Percentiles rank a stretch among this genome's conserved stretches.
phyloP scores from a whole-genome alignment of 2,797 vertebrate genomes.

The Myiotriccus ornatus region DNA sequence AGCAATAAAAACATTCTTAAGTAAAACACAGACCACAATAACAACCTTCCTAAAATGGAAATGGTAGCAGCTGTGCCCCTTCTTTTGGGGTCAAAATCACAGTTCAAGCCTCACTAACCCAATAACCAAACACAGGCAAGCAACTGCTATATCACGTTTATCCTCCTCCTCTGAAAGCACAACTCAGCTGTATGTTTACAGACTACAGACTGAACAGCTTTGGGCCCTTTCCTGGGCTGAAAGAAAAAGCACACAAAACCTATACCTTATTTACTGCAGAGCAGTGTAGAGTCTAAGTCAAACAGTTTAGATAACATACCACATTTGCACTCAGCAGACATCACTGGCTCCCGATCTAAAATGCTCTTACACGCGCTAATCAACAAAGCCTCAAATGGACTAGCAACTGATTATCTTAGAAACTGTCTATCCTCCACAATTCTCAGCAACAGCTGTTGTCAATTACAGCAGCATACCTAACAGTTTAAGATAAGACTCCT shows the following conservation, averaged over 20 bases:
- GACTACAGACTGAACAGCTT: neutral
- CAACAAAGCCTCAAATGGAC: slow-evolving; percentile 60
- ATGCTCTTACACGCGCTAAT: slow-evolving; percentile 22
- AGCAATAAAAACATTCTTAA: neutral
- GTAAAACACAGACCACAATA: neutral
- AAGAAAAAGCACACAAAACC: neutral
- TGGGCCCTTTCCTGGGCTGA: neutral
- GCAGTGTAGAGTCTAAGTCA: neutral
- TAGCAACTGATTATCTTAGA: slow-evolving; percentile 47
- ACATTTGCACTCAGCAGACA: slow-evolving; percentile 40
- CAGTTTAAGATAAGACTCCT: slow-evolving; percentile 43
- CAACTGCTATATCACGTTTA: neutral
- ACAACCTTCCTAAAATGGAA: neutral
- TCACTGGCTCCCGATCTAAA: slow-evolving; percentile 43
- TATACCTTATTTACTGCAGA: neutral
- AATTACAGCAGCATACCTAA: slow-evolving; percentile 58
- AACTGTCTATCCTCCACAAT: slow-evolving; percentile 34
- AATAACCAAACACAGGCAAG: neutral
- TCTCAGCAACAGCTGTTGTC: slow-evolving; percentile 59
- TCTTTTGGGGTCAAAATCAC: neutral
- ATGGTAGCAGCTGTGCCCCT: neutral
- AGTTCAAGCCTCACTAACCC: neutral
- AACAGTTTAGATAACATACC: neutral
- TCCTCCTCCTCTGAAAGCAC: neutral
- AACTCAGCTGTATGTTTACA: neutral